Percentiles rank a stretch among this genome's conserved stretches.
phyloP scores from a whole-genome alignment of 2,888 invertebrate genomes.

The Himalopsyche anomala region DNA sequence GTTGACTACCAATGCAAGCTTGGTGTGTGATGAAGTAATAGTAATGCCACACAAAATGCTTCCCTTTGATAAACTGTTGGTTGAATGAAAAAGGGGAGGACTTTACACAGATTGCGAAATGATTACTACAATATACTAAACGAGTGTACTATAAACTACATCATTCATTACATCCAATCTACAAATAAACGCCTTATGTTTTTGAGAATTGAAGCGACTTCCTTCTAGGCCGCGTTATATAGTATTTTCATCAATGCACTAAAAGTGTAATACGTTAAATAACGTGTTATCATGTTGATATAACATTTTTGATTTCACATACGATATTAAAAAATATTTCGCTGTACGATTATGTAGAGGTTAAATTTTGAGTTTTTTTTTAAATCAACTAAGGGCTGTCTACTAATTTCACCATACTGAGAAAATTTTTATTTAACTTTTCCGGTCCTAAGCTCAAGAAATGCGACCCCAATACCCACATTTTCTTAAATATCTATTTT shows the following conservation, averaged over 20 bases:
- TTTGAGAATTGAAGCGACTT: neutral
- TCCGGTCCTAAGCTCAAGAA: too few relatives aligned
- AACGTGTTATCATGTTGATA: too few relatives aligned
- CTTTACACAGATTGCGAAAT: slow-evolving; percentile 42
- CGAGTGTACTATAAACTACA: neutral
- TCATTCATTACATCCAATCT: slow-evolving; percentile 38
- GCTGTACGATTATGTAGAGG: too few relatives aligned
- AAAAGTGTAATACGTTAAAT: neutral
- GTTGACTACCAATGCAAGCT: neutral
- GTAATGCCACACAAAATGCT: slow-evolving; percentile 38
- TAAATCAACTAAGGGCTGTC: too few relatives aligned
- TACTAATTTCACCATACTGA: too few relatives aligned
- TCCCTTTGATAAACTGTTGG: slow-evolving; percentile 35
- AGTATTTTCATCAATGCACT: neutral
- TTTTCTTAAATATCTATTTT: too few relatives aligned
- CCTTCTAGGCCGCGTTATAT: neutral
- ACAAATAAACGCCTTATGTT: slow-evolving; percentile 36
- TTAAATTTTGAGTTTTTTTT: too few relatives aligned
- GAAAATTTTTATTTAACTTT: too few relatives aligned
- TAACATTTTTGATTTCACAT: too few relatives aligned
- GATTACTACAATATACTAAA: slow-evolving; percentile 38
- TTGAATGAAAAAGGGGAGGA: slow-evolving; percentile 23
- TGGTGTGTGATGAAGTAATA: slow-evolving; percentile 26
- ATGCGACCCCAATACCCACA: too few relatives aligned
- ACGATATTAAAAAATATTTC: too few relatives aligned